These are phyloP conservation scores for Cetonia aurata DNA, from an alignment of 2,888 invertebrate genomes.

Conservation along the genomic window DNA sequence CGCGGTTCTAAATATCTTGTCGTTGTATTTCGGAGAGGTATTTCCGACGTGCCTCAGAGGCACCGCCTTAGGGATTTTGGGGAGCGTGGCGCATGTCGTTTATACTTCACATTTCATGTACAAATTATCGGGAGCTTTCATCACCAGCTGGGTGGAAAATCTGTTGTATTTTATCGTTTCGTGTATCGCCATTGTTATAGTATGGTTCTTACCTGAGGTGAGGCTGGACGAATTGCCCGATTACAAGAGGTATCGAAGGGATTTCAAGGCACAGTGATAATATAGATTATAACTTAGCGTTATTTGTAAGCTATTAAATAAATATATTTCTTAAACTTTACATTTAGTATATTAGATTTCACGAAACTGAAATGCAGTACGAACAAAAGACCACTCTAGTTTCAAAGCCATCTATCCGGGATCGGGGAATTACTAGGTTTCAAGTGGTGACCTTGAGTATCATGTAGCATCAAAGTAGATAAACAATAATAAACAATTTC, in stretches of 20 bases:
- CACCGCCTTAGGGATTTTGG: constrained; percentile 9
- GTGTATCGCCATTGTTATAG: not conserved
- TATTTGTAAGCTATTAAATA: no score
- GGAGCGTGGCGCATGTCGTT: not conserved
- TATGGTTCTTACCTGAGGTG: constrained; percentile 15
- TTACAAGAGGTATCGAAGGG: constrained; percentile 31
- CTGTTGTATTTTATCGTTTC: not conserved
- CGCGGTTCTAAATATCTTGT: constrained; percentile 3
- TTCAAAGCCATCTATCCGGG: no score
- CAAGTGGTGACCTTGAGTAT: no score
- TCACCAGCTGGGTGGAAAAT: not conserved
- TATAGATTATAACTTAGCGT: no score
- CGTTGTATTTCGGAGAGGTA: constrained; percentile 30
- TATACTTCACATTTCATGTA: constrained; percentile 7
- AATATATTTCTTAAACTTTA: no score
- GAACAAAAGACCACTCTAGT: no score
- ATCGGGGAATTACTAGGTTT: no score
- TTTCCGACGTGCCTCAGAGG: constrained; percentile 31
- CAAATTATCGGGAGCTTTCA: not conserved
- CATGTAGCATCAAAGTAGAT: no score
- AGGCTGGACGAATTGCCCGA: constrained; percentile 29
- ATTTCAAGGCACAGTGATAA: not conserved
- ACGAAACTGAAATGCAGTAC: no score
- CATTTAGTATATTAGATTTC: no score
- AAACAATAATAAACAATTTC: no score